Base-by-base conservation (phyloP, 1,140 invertebrate genomes). In the Orussus abietinus region DNA sequence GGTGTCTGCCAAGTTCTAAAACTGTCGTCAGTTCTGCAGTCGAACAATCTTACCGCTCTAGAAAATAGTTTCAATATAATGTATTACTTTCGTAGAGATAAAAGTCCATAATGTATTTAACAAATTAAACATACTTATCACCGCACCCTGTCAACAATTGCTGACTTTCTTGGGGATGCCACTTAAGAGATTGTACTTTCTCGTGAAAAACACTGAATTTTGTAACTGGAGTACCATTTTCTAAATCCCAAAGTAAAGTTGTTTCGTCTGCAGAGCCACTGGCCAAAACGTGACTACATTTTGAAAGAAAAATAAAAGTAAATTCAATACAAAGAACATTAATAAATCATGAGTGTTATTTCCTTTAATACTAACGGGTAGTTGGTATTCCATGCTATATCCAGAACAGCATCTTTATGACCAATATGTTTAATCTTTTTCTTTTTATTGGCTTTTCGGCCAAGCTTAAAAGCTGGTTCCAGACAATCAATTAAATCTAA, bases 161-260 rank as follows among this genome's bases (percentile, higher is more conserved):
- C 62, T 93, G 83, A 14, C 82, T 77, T 66, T 96, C 89, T 40
- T 76, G 74, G 10, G 86, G 85, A 78, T 96, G 91, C 84, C 92
- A 98, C 51, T 83, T 70, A 2, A 97, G 56, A n/a, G 84, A 76
- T 65, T 97, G 92, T 1, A 85, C 78, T 66, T 93, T 90, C 57
- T 93, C 87, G 32, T 80, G 66, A 59, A 92, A 93, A 21, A 77
- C 76, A 19, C 73, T 77, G 6, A 96, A 75, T 44, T 80, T 86
- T 0, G 83, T 85, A 12, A 83, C 83, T 1, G 88, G 81, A 49
- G 76, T 77, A 6, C 82, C 81, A 50, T 81, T 80, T 51, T 91
- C 84, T 55, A 98, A 74, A 74, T 98, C 94, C 95, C 96, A 98
- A 3, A 98, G 63, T n/a, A 90, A 73, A 14, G 93, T 82, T 4